A percentile compares a stretch with the other conserved stretches of the same genome.
Conservation (phyloP, 1,140 invertebrate species). For the Megalonaias nervosa region DNA sequence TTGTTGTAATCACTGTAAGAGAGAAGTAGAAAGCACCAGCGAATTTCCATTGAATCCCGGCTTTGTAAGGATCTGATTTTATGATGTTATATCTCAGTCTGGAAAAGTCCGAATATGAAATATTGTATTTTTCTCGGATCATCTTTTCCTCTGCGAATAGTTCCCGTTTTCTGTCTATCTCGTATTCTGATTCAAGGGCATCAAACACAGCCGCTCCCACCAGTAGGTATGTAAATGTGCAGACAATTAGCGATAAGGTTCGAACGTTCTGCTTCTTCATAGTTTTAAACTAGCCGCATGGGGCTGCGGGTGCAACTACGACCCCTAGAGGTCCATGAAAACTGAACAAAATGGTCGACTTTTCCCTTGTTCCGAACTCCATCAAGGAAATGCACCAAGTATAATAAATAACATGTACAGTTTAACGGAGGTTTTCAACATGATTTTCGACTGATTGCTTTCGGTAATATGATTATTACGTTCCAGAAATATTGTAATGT, state of each 20-base stretch:
- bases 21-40: slow-evolving; percentile 99
- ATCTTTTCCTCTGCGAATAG: slow-evolving; percentile 83
- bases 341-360: too few species aligned
- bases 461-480: too few species aligned
- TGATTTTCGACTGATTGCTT: too few species aligned
- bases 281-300: slow-evolving; percentile 5
- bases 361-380: too few species aligned
- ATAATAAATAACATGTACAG: too few species aligned
- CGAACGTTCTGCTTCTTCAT: slow-evolving; percentile 99
- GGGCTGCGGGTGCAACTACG: too few species aligned
- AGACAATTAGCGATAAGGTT: slow-evolving; percentile 98
- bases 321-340: too few species aligned
- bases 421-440: too few species aligned
- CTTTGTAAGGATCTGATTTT: slow-evolving; percentile 97
- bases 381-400: too few species aligned
- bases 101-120: slow-evolving; percentile 91
- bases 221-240: slow-evolving; percentile 98
- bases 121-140: slow-evolving; percentile 93
- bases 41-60: slow-evolving; percentile 90
- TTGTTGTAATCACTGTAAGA: slow-evolving; percentile 98
- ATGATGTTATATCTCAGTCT: slow-evolving; percentile 93
- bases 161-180: slow-evolving; percentile 88
- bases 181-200: slow-evolving; percentile 96
- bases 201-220: slow-evolving; percentile 99
- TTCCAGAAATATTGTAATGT: too few species aligned